A percentile compares a stretch with the other conserved stretches of the same genome.
Evolutionary conservation across 2,113 vertebrate species (phyloP).

Genomic region (Microtus oregoni): DNA sequence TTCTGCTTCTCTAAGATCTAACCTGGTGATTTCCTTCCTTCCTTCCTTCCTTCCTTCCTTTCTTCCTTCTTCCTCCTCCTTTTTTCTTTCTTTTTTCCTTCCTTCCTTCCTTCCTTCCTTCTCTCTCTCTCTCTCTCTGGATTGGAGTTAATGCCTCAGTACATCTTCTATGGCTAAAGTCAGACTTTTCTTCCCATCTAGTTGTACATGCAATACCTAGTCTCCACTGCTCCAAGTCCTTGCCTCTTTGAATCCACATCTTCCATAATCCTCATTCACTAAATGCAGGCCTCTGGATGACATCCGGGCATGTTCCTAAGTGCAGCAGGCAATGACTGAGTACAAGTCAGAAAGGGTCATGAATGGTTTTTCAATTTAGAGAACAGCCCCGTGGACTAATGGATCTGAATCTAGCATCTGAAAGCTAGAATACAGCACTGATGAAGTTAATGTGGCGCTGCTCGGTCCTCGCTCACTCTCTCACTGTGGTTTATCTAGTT

Average conservation of each 20-base stretch:
- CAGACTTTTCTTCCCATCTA: not conserved
- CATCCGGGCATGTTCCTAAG: not conserved
- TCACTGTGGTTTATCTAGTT: not conserved
- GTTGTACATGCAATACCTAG: not conserved
- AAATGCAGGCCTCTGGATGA: not conserved
- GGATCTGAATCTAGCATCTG: not conserved
- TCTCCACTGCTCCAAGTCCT: rapidly evolving
- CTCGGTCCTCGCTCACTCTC: not conserved
- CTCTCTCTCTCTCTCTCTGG: not conserved
- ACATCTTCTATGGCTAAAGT: not conserved
- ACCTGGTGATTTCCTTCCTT: too few relatives aligned
- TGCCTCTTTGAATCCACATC: not conserved
- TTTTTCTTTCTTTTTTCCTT: too few relatives aligned
- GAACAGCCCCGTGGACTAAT: not conserved
- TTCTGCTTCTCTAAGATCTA: not conserved
- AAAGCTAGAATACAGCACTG: not conserved
- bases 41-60: too few relatives aligned
- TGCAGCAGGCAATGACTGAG: not conserved
- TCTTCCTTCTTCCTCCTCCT: not conserved
- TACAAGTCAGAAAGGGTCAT: not conserved
- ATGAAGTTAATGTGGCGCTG: not conserved
- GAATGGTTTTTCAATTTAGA: not conserved
- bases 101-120: not conserved
- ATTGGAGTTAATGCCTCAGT: not conserved
- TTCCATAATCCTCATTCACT: not conserved